A percentile compares a stretch with the other conserved stretches of the same genome.
These are phyloP conservation scores for Egretta garzetta DNA, from an alignment of 2,113 vertebrate species.

Conservation along the genomic window DNA sequence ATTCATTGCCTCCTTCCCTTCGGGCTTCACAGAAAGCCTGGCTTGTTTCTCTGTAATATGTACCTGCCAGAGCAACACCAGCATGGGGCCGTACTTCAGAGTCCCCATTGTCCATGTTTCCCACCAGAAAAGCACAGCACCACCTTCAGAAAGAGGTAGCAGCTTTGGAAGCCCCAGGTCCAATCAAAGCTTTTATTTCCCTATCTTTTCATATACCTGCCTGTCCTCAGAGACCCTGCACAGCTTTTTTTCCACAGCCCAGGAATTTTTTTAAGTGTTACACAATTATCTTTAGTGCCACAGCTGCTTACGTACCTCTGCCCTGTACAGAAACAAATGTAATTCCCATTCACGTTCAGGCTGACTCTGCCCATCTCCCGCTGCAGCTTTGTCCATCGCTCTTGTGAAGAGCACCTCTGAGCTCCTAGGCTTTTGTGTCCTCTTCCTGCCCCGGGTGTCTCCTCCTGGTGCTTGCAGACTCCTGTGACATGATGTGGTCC, in stretches of 20 bases:
- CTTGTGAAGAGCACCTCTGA: neutral
- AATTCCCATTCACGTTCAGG: neutral
- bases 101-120: neutral
- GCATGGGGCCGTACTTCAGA: rapidly evolving
- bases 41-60: neutral
- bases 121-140: neutral
- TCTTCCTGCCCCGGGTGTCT: neutral
- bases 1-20: neutral
- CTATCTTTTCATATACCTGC: neutral
- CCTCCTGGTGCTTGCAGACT: neutral
- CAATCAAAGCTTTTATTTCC: neutral
- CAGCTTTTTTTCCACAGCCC: neutral
- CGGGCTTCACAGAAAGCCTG: neutral
- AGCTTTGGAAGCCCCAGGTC: neutral
- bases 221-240: neutral
- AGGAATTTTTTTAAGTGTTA: neutral
- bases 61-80: neutral
- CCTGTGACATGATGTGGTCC: neutral
- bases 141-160: neutral
- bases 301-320: neutral
- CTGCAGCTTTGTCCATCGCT: neutral
- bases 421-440: neutral
- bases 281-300: neutral
- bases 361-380: neutral
- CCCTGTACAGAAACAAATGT: neutral